These are phyloP conservation scores for Pedetes capensis DNA, from an alignment of 2,113 vertebrate genomes.

Conservation along the genomic window DNA sequence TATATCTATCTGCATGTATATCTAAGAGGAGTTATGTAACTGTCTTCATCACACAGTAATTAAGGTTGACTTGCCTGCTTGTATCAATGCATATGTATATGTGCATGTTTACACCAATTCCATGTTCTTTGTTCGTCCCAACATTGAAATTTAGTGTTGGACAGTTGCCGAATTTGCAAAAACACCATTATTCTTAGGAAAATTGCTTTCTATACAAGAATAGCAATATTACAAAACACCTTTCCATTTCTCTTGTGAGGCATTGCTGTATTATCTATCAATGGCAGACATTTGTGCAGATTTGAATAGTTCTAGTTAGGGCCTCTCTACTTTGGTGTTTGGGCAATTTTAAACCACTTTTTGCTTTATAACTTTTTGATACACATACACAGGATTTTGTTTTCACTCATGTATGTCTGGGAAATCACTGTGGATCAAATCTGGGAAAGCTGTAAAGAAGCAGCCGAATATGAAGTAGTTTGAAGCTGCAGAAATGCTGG, in stretches of 20 bases:
- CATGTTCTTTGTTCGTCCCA: not conserved
- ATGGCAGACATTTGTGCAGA: not conserved
- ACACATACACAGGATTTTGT: not conserved
- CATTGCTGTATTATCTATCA: not conserved
- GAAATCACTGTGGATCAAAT: not conserved
- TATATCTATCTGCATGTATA: not conserved
- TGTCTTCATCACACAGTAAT: not conserved
- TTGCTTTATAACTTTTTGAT: not conserved
- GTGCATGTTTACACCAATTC: fast-evolving
- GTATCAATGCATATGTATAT: not conserved
- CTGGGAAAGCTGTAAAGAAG: not conserved
- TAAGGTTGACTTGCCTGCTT: not conserved
- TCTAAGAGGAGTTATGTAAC: not conserved
- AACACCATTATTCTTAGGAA: not conserved
- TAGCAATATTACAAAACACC: not conserved
- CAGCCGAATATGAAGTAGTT: not conserved
- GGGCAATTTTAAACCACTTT: not conserved
- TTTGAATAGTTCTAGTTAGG: not conserved
- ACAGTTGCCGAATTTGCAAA: not conserved
- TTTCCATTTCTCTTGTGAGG: not conserved
- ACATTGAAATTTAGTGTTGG: not conserved
- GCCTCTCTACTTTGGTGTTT: not conserved
- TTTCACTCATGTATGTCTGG: not conserved
- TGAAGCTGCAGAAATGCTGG: not conserved
- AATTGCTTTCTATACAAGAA: not conserved